phyloP scores from a whole-genome alignment of 2,888 invertebrate genomes.

The Eueremaeus valkanovi region DNA sequence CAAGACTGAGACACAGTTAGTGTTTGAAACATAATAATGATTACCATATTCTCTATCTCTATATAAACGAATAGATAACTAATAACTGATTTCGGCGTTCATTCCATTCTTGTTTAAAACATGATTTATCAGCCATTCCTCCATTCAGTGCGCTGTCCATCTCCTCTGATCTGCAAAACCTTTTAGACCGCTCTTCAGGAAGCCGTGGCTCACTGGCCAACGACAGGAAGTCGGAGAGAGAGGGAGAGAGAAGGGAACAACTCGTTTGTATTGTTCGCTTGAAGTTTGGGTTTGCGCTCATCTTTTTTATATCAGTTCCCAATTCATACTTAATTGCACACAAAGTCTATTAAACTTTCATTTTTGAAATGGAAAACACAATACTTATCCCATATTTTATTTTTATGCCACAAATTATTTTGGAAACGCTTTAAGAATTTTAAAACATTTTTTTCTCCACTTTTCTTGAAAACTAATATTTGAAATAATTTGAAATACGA shows the following conservation, averaged over 20 bases:
- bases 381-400: background rate
- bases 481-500: conserved; percentile 15
- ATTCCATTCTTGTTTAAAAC: conserved; percentile 17
- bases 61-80: background rate
- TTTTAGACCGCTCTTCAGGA: conserved; percentile 17
- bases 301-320: conserved; percentile 21
- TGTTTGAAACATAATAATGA: conserved; percentile 1
- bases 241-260: conserved; percentile 26
- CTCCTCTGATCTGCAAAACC: conserved; percentile 31
- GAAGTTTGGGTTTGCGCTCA: conserved; percentile 1
- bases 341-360: background rate
- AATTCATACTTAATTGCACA: conserved; percentile 31
- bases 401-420: background rate
- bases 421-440: background rate
- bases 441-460: background rate
- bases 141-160: conserved; percentile 9
- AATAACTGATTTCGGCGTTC: background rate
- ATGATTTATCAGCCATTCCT: conserved; percentile 24
- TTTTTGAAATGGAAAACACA: background rate
- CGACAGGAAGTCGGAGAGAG: conserved; percentile 32
- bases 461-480: conserved; percentile 7
- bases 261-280: conserved; percentile 13
- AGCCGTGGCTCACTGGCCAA: conserved; percentile 33
- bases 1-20: background rate
- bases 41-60: background rate